Conservation (phyloP, 2,113 vertebrate genomes). For the Peromyscus leucopus region DNA sequence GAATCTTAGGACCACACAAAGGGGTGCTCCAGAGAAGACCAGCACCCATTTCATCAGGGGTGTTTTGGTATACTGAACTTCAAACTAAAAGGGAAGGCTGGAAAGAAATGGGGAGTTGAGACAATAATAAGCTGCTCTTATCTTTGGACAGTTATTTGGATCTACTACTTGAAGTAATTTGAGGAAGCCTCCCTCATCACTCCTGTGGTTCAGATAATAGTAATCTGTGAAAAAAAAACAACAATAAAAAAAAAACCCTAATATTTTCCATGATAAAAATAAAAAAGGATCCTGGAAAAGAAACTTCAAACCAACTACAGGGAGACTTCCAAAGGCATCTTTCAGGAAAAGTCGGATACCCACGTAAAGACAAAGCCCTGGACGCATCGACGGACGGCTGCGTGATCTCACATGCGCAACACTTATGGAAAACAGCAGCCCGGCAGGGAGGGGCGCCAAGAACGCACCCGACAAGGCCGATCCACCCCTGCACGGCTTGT, state of each 20-base stretch:
- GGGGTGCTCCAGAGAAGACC: neutral
- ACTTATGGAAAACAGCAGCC: neutral
- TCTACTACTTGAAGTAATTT: neutral
- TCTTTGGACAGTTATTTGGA: neutral
- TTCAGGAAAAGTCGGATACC: neutral
- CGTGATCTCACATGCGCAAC: fast-evolving
- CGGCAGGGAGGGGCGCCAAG: neutral
- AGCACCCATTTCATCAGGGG: neutral
- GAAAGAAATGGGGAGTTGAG: neutral
- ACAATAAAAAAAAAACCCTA: neutral
- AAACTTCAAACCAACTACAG: neutral
- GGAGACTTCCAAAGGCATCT: neutral
- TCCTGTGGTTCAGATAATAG: neutral
- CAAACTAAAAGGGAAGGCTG: neutral
- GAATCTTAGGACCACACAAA: neutral
- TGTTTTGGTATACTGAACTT: neutral
- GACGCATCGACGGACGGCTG: neutral
- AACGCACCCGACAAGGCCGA: slow-evolving; percentile 75
- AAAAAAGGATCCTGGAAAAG: neutral
- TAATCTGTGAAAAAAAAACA: neutral
- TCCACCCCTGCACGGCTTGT: slow-evolving; percentile 46
- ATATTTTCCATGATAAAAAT: neutral
- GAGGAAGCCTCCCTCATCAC: neutral
- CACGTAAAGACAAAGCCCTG: neutral
- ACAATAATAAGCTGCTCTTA: neutral